Evolutionary conservation across 2,113 vertebrate genomes (phyloP), one percentile per base, ranked within the genome.

Genomic region (Eleginops maclovinus): DNA sequence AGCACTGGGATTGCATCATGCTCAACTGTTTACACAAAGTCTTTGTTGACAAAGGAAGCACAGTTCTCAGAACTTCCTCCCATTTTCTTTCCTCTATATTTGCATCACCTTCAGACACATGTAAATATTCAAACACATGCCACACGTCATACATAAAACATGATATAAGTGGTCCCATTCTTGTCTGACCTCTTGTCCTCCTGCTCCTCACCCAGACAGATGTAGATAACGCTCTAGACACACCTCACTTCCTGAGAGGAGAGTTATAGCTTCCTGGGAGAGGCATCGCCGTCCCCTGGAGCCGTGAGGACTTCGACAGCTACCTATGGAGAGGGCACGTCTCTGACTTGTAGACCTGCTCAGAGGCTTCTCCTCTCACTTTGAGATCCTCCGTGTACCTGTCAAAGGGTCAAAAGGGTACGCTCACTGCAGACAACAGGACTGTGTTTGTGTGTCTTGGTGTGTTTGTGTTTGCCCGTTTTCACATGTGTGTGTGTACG

Each of bases 91-190:
- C 28, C 41, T 51, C 62, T 71, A 60, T 79, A 91, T 91, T 93
- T 90, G 91, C 90, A 88, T 92, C 88, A 90, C 89, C 91, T 88
- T 88, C 79, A 93, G 90, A 93, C 89, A 91, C 88, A 89, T 91
- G 92, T 91, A 91, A 92, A 90, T 92, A 89, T 92, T 89, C 91
- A 89, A 90, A 85, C 88, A 80, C 90, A 87, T 82, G 86, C 88
- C 90, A 89, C 89, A 68, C 76, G 78, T 91, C 92, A 94, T 93
- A 80, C 91, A 94, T 94, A 92, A 94, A 90, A 92, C 93, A 93
- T 94, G 91, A 89, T 91, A 87, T 83, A 88, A 91, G 85, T 90
- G 85, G 92, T 90, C 88, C 86, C 87, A 79, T 71, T 87, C 86
- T 88, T 87, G 87, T 91, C 82, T 92, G 93, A 94, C 92, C 93